phyloP scores from a whole-genome alignment of 1,140 invertebrate genomes.

The Meloidogyne exigua region DNA sequence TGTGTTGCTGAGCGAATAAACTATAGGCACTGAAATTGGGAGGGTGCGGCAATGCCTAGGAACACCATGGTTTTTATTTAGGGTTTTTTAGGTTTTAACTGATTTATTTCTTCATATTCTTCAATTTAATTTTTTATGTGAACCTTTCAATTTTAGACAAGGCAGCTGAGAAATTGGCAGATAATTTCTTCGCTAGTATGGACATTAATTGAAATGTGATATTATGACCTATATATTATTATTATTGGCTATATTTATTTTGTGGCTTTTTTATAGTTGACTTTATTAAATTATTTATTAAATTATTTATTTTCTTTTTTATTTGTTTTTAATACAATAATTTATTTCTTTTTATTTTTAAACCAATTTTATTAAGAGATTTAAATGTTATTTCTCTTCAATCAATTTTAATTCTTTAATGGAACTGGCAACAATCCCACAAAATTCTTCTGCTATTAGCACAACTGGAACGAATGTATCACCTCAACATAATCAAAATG shows the following conservation, averaged over 20 bases:
- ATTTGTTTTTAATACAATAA: no score
- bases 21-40: no score
- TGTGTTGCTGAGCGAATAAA: no score
- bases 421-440: slow-evolving; percentile 11
- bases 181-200: not conserved
- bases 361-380: no score
- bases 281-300: no score
- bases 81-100: no score
- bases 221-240: no score
- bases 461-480: not conserved
- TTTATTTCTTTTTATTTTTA: no score
- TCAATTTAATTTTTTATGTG: no score
- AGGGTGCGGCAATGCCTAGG: no score
- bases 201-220: not conserved
- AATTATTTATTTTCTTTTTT: no score
- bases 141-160: not conserved
- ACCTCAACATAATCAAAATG: not conserved
- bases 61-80: not conserved
- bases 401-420: not conserved
- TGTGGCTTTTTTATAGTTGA: not conserved
- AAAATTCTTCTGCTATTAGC: slow-evolving; percentile 11
- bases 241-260: not conserved
- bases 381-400: not conserved
- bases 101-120: no score
- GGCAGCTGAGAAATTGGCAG: not conserved